Conservation (phyloP, 2,113 vertebrate genomes). For the Alligator mississippiensis region DNA sequence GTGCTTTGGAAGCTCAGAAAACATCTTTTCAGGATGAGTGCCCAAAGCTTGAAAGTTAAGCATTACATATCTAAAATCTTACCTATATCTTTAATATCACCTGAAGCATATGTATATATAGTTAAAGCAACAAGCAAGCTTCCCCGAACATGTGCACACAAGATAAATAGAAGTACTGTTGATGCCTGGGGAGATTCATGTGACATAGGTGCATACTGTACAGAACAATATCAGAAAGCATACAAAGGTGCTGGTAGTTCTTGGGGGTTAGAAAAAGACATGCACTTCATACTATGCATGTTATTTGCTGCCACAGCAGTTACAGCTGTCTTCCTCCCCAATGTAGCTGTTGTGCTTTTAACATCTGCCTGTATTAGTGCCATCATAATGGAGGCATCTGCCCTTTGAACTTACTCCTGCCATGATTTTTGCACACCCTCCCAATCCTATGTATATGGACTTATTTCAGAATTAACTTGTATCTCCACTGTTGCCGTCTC, state of each 20-base stretch:
- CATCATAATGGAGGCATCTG: background rate
- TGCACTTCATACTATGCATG: background rate
- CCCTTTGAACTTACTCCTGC: background rate
- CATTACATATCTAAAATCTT: background rate
- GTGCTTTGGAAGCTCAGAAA: background rate
- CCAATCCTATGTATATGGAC: background rate
- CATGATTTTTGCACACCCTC: background rate
- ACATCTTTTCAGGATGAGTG: background rate
- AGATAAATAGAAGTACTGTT: background rate
- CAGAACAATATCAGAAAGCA: background rate
- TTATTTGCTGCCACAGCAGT: background rate
- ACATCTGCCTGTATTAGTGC: background rate
- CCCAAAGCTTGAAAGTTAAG: constrained; percentile 33
- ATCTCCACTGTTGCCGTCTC: background rate
- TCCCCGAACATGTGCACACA: background rate
- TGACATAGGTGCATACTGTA: background rate
- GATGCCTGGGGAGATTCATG: background rate
- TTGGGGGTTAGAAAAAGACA: background rate
- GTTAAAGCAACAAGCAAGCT: background rate
- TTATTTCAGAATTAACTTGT: background rate
- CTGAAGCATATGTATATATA: background rate
- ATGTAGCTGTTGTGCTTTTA: background rate
- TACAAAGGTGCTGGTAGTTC: background rate
- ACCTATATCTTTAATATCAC: background rate
- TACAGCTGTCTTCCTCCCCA: background rate